Percentiles rank a stretch among this genome's conserved stretches.
These are phyloP conservation scores for Tortricodes alternella DNA, from an alignment of 2,888 invertebrate species.

Conservation along the genomic window DNA sequence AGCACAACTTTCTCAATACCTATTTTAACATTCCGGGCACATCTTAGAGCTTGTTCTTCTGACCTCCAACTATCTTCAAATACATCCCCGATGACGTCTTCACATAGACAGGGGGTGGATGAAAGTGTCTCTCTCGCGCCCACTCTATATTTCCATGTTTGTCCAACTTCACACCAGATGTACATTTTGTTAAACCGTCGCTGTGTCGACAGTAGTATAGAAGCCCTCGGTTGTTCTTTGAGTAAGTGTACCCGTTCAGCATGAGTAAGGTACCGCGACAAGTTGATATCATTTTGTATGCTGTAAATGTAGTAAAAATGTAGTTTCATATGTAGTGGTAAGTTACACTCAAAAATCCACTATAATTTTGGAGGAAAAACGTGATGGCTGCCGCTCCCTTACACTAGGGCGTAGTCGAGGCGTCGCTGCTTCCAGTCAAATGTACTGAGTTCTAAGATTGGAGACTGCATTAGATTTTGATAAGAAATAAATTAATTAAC, in stretches of 20 bases:
- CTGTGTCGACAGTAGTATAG: constrained; percentile 20
- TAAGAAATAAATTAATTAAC: background rate
- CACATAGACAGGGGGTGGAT: constrained; percentile 26
- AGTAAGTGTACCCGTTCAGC: constrained; percentile 27
- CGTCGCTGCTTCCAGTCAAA: too few relatives aligned
- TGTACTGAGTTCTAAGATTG: too few relatives aligned
- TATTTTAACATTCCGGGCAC: too few relatives aligned
- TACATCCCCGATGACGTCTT: constrained; percentile 22
- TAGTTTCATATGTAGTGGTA: background rate
- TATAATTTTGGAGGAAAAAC: too few relatives aligned
- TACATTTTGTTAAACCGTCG: constrained; percentile 17
- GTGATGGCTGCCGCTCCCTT: too few relatives aligned
- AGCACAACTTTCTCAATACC: too few relatives aligned
- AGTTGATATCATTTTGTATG: constrained; percentile 23
- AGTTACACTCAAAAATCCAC: too few relatives aligned
- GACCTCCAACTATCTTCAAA: constrained; percentile 7
- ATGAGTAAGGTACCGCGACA: constrained; percentile 25
- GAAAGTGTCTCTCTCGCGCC: constrained; percentile 26
- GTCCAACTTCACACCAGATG: constrained; percentile 21
- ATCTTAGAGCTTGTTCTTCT: constrained; percentile 3
- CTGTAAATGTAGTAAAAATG: constrained; percentile 1
- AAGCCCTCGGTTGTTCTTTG: constrained; percentile 14
- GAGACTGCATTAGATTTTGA: too few relatives aligned
- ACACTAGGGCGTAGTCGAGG: too few relatives aligned
- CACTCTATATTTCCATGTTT: constrained; percentile 10